Base-by-base conservation (phyloP, 1,140 invertebrate species). In the Drosophila rhopaloa region DNA sequence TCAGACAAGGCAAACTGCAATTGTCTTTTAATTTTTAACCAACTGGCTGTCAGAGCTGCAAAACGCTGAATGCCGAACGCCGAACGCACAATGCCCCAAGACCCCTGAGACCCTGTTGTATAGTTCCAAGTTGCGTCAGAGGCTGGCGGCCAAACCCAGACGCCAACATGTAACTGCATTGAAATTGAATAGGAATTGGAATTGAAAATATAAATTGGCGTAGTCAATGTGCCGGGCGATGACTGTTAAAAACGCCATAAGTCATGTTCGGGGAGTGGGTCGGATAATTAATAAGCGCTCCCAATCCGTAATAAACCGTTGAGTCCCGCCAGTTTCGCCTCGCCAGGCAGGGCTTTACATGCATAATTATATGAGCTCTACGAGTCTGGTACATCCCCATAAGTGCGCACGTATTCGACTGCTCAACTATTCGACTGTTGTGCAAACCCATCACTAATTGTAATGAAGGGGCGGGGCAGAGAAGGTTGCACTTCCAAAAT, bases 91-190 rank as follows among this genome's bases (percentile, higher is more conserved):
- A 88, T 83, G 66, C 51, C 79, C 76, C 65, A 66, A 57, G 76
- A 79, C 62, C 24, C 41, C 44, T 29, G 61, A 74, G 71, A 75
- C 55, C 58, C 68, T 57, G 54, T 56, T 19, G 32, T 29, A 14
- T 48, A 50, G 71, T 41, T 51, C 41, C 47, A 55, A 46, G 74
- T 81, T 81, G 66, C 79, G 79, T 81, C 79, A 81, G 70, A 74
- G 37, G 16, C 51, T 47, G 50, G 66, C 35, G 72, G 79, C 79
- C 79, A 72, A 82, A 63, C 79, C 79, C 74, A 62, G 59, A 67
- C 53, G 84, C 83, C 83, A 88, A 86, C 83, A 86, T 86, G 79
- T 67, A 75, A 86, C 70, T 76, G 79, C 82, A 86, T 76, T 82
- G 76, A 83, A 86, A 88, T 89, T 88, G 66, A 88, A 86, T 80